phyloP scores from a whole-genome alignment of 2,888 invertebrate genomes.

The Lasioglossum morio region DNA sequence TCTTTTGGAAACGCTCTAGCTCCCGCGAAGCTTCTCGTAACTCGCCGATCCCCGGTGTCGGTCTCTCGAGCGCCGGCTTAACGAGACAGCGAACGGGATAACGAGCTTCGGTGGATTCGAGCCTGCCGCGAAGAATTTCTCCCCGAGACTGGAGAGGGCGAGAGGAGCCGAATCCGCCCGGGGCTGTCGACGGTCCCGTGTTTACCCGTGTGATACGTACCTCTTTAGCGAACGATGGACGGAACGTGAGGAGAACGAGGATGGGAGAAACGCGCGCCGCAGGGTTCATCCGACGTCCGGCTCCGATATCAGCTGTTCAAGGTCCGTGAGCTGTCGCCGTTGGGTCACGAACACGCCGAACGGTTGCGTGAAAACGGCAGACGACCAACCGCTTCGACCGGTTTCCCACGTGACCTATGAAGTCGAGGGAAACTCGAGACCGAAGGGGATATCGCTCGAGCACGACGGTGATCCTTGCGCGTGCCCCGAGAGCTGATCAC shows the following conservation, averaged over 20 bases:
- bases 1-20: conserved; percentile 82
- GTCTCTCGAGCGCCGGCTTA: neutral
- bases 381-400: neutral
- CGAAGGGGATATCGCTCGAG: conserved; percentile 15
- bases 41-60: neutral
- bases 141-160: neutral
- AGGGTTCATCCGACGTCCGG: neutral
- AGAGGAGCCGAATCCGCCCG: neutral
- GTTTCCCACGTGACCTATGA: neutral
- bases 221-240: conserved; percentile 5
- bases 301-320: neutral
- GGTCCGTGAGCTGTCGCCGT: neutral
- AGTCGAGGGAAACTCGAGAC: neutral
- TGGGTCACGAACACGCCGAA: neutral
- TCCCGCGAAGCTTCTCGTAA: conserved; percentile 44
- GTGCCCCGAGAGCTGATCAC: conserved; percentile 36
- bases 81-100: conserved; percentile 10
- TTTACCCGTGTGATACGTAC: neutral
- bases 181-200: neutral
- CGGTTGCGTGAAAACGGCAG: conserved; percentile 5
- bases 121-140: too few species aligned
- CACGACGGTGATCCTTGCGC: conserved; percentile 15
- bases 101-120: conserved; percentile 5
- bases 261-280: neutral
- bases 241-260: neutral